Evolutionary conservation across 2,113 vertebrate genomes (phyloP).

Genomic region (Aplodontia rufa): DNA sequence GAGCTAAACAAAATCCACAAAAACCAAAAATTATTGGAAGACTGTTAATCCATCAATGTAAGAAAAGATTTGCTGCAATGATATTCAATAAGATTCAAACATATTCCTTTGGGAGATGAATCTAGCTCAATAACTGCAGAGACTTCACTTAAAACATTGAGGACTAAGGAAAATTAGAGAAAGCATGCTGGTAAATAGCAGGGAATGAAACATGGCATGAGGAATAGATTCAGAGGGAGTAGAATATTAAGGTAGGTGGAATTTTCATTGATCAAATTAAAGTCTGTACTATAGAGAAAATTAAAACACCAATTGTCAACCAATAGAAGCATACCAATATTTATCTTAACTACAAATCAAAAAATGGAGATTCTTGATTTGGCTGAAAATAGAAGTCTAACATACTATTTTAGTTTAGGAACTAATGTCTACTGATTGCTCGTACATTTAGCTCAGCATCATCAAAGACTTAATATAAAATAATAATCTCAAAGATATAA

Average conservation of each 20-base stretch:
- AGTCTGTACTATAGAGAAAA: neutral
- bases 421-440: neutral
- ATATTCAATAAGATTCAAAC: neutral
- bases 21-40: neutral
- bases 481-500: neutral
- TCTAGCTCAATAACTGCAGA: neutral
- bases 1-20: neutral
- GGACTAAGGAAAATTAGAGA: neutral
- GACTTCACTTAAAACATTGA: neutral
- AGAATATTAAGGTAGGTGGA: neutral
- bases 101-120: neutral
- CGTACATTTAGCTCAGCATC: neutral
- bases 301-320: neutral
- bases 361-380: neutral
- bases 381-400: neutral
- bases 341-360: neutral
- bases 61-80: neutral
- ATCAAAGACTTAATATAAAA: neutral
- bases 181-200: neutral
- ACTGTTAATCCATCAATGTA: neutral
- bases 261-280: slow-evolving; percentile 37
- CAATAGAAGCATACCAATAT: neutral
- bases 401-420: neutral
- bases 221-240: neutral
- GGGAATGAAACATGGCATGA: neutral